These are phyloP conservation scores for Nesometra sesokonis DNA, from an alignment of 35 echinoderm and acorn worm species.

Conservation along the genomic window DNA sequence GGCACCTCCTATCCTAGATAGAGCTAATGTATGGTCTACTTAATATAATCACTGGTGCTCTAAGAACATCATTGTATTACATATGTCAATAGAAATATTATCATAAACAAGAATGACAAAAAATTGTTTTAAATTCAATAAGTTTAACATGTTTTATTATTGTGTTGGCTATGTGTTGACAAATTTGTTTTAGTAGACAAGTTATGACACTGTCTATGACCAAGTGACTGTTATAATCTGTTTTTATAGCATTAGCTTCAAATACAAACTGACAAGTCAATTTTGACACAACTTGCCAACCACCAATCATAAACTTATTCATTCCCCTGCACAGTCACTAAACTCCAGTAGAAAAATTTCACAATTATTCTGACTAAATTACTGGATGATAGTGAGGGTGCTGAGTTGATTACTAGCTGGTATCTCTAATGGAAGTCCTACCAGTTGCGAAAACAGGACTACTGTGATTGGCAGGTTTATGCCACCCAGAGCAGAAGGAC, in stretches of 20 bases:
- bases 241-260: not conserved
- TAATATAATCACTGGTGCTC: too few relatives aligned
- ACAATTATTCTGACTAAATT: not conserved
- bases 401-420: not conserved
- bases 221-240: not conserved
- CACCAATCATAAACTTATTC: not conserved
- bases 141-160: too few relatives aligned
- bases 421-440: not conserved
- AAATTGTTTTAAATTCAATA: too few relatives aligned
- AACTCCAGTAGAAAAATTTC: not conserved
- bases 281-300: not conserved
- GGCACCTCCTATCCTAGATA: too few relatives aligned
- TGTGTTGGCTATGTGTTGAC: not conserved
- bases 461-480: not conserved
- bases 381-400: not conserved
- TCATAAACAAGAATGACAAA: too few relatives aligned
- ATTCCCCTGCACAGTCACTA: not conserved
- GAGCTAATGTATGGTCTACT: too few relatives aligned
- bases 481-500: not conserved
- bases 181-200: not conserved
- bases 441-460: not conserved
- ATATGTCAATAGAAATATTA: too few relatives aligned
- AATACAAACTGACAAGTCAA: not conserved
- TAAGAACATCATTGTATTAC: too few relatives aligned
- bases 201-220: not conserved